A percentile compares a stretch with the other conserved stretches of the same genome.
Conservation (phyloP, 2,113 vertebrate genomes). For the Capra hircus region DNA sequence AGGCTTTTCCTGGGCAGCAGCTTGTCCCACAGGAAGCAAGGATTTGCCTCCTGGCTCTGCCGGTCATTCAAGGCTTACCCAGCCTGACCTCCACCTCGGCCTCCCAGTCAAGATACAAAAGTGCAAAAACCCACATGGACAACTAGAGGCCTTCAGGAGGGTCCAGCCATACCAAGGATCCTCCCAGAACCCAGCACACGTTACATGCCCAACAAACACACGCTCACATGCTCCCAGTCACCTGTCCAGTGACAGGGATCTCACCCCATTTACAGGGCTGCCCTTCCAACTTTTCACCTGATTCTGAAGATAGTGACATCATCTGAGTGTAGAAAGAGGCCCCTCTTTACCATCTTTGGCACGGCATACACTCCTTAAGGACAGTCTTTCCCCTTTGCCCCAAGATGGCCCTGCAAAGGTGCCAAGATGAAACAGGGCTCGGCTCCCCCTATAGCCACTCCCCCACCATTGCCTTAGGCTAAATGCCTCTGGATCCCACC, state of each 20-base stretch:
- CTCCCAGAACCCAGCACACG: not conserved
- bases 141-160: not conserved
- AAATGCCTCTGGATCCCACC: not conserved
- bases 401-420: not conserved
- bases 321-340: not conserved
- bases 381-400: not conserved
- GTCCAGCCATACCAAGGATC: no score
- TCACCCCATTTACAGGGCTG: not conserved
- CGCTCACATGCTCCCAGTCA: no score
- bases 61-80: not conserved
- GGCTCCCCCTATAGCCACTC: no score
- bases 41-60: not conserved
- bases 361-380: not conserved
- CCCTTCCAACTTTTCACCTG: not conserved
- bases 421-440: not conserved
- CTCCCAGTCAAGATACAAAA: not conserved
- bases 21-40: not conserved
- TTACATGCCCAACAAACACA: not conserved
- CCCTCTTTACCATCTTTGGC: not conserved
- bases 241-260: not conserved
- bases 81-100: not conserved
- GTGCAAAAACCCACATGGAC: rapidly evolving
- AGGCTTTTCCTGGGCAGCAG: not conserved
- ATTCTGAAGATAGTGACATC: not conserved
- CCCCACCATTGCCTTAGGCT: not conserved